phyloP scores from a whole-genome alignment of 2,888 invertebrate species.

The Incurvaria masculella region DNA sequence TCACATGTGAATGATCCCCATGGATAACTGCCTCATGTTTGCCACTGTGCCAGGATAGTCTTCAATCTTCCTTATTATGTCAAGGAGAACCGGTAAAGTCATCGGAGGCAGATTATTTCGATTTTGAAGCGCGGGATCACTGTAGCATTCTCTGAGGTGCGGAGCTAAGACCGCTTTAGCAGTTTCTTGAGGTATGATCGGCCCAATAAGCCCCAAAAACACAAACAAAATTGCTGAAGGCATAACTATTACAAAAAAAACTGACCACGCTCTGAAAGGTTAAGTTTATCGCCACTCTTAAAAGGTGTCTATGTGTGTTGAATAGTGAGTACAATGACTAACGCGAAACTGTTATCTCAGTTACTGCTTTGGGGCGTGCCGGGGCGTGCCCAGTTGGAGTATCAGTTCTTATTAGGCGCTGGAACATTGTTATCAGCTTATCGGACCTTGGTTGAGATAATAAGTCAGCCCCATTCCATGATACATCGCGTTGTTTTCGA shows the following conservation, averaged over 20 bases:
- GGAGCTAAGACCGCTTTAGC: slow-evolving; percentile 12
- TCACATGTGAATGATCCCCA: slow-evolving; percentile 55
- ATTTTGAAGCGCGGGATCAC: slow-evolving; percentile 48
- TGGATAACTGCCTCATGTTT: slow-evolving; percentile 51
- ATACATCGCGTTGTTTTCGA: neutral
- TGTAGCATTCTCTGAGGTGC: slow-evolving; percentile 55
- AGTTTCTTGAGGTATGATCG: slow-evolving; percentile 7
- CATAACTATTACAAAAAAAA: no score
- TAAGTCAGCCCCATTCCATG: neutral
- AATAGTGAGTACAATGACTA: no score
- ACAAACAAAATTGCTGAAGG: no score
- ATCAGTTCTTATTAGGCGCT: neutral
- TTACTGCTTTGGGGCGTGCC: neutral
- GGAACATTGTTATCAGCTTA: neutral
- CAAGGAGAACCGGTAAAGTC: slow-evolving; percentile 58
- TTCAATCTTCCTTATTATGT: slow-evolving; percentile 63
- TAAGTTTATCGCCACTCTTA: no score
- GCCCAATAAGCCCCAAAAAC: no score
- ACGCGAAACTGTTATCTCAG: neutral
- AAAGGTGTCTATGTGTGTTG: no score
- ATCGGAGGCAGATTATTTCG: slow-evolving; percentile 60
- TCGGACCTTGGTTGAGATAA: neutral
- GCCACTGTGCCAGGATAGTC: slow-evolving; percentile 38
- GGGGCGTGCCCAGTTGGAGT: neutral
- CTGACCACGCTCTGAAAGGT: no score